A percentile compares a stretch with the other conserved stretches of the same genome.
These are phyloP conservation scores for Emydura subglobosa DNA, from an alignment of 2,113 vertebrate species.

Conservation along the genomic window DNA sequence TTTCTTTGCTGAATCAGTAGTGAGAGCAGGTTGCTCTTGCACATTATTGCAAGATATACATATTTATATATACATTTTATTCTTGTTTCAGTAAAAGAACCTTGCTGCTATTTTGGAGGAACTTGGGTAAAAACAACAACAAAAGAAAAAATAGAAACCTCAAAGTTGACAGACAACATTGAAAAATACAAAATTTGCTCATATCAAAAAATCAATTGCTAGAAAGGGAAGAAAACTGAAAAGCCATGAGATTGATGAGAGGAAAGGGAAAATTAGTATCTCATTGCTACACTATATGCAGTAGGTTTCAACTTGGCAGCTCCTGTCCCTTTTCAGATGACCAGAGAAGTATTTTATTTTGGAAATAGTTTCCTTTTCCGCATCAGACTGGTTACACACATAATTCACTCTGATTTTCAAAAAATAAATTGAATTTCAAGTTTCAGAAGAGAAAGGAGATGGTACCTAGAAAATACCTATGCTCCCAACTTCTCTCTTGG, in stretches of 20 bases:
- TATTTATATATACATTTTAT: neutral
- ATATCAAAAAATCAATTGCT: slow-evolving; percentile 35
- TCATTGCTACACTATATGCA: neutral
- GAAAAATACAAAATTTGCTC: neutral
- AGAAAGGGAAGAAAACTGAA: slow-evolving; percentile 29
- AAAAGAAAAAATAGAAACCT: neutral
- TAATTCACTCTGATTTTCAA: slow-evolving; percentile 22
- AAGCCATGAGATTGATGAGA: slow-evolving; percentile 27
- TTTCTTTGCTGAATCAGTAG: neutral
- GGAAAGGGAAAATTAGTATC: slow-evolving; percentile 21
- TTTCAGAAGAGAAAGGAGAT: neutral
- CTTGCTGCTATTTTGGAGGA: neutral
- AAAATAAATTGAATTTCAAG: neutral
- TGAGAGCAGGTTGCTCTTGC: neutral
- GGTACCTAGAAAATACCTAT: neutral
- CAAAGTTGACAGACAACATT: neutral
- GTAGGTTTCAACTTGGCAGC: neutral
- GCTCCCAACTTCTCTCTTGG: neutral
- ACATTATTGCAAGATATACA: neutral
- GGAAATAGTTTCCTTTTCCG: neutral
- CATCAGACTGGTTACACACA: neutral
- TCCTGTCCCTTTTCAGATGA: neutral
- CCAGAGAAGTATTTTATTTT: neutral
- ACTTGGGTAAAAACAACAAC: neutral
- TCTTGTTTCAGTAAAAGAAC: neutral